These are phyloP conservation scores for Fratercula arctica DNA, from an alignment of 2,797 vertebrate species.

Conservation along the genomic window DNA sequence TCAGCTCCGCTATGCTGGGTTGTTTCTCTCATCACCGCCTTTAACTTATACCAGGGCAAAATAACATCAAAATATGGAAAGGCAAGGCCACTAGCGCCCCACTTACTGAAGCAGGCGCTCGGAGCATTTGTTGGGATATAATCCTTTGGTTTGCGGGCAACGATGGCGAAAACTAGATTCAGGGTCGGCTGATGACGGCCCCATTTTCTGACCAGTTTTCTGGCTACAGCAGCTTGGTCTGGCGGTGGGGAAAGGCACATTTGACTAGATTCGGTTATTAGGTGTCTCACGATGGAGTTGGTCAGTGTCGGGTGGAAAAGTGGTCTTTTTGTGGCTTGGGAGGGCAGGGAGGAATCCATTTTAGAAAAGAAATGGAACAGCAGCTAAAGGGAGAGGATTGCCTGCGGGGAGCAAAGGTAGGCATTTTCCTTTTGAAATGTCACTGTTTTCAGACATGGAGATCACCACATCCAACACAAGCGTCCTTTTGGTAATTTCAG, in stretches of 20 bases:
- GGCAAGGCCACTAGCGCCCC: rapidly evolving
- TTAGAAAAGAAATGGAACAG: not conserved
- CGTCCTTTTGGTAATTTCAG: not conserved
- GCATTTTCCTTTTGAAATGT: not conserved
- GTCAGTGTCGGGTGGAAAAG: not conserved
- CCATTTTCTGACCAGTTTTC: not conserved
- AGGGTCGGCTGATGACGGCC: rapidly evolving
- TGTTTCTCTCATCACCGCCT: not conserved
- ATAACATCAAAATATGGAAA: not conserved
- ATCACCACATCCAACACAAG: not conserved
- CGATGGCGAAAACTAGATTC: not conserved
- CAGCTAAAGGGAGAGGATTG: not conserved
- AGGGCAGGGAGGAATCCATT: not conserved
- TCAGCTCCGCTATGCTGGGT: not conserved
- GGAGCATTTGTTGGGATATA: not conserved
- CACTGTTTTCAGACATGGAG: not conserved
- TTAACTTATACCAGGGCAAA: not conserved
- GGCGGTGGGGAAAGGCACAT: not conserved
- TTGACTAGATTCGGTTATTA: not conserved
- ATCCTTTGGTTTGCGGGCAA: not conserved
- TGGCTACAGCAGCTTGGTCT: not conserved
- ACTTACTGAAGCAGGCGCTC: not conserved
- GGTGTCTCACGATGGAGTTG: not conserved
- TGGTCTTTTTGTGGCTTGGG: not conserved
- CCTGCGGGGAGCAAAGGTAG: not conserved